These are phyloP conservation scores for Gymnocypris eckloni DNA, from an alignment of 2,797 vertebrate genomes.

Conservation along the genomic window DNA sequence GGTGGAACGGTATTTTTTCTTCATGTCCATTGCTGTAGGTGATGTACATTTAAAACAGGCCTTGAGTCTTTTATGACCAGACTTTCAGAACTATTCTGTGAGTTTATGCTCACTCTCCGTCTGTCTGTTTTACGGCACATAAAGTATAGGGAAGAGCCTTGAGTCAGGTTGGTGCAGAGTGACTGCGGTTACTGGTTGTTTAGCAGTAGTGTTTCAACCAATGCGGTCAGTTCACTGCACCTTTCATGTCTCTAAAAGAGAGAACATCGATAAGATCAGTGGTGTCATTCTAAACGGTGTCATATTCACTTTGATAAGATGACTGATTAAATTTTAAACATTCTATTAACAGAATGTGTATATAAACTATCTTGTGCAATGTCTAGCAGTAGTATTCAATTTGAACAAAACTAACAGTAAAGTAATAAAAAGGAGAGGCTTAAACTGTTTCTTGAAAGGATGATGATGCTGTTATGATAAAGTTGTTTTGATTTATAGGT, in stretches of 20 bases:
- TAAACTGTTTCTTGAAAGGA: not conserved
- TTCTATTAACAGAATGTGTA: not conserved
- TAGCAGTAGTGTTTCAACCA: slow-evolving; percentile 6
- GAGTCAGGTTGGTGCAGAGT: slow-evolving; percentile 42
- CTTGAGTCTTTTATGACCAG: slow-evolving; percentile 18
- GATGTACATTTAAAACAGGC: not conserved
- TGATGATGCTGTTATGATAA: not conserved
- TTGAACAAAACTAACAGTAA: not conserved
- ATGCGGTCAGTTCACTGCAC: slow-evolving; percentile 1
- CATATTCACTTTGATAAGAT: not conserved
- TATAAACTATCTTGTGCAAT: not conserved
- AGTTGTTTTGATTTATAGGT: not conserved
- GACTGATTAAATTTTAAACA: not conserved
- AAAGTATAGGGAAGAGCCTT: slow-evolving; percentile 50
- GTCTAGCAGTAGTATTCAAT: not conserved
- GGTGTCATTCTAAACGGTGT: slow-evolving; percentile 1
- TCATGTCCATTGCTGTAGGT: not conserved
- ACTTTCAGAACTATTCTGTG: slow-evolving; percentile 5
- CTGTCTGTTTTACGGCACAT: slow-evolving; percentile 50
- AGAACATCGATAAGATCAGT: slow-evolving; percentile 35
- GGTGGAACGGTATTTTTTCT: not conserved
- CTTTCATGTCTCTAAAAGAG: slow-evolving; percentile 6
- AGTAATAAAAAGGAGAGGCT: not conserved
- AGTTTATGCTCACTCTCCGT: slow-evolving; percentile 29
- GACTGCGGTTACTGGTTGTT: slow-evolving; percentile 17